Evolutionary conservation across 2,888 invertebrate genomes (phyloP), one percentile per base, ranked within the genome.

Genomic region (Agrotis ipsilon): DNA sequence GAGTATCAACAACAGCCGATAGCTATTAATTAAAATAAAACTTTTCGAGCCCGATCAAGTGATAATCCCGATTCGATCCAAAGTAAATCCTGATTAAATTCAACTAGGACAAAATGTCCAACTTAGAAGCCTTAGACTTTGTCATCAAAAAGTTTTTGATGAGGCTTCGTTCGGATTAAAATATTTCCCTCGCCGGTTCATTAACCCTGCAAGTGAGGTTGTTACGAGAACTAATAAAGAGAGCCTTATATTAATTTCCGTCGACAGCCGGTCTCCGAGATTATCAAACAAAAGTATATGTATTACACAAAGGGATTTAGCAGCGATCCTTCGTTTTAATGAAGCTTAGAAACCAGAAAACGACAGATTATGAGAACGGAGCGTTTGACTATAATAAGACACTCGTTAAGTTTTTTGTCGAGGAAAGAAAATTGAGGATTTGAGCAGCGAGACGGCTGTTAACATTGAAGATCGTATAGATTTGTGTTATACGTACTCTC

Each of bases 71-170:
- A 65, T 52, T 21, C 32, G 27, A 79, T 78, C 52, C 62, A 46
- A 72, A 75, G 61, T 68, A 60, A 76, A 78, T 65, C 64, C 69
- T 72, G 69, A 77, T 77, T 73, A 83, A 80, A 77, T 68, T 72
- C 67, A 66, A 72, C 68, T 76, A 57, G 59, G 69, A 55, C 63
- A 51, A 74, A 72, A 73, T 72, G 59, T 72, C 69, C 32, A 59
- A 75, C 66, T 75, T 65, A 75, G 78, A 80, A 77, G 69, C 75
- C 80, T 46, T 80, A 68, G 63, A 73, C 66, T 80, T 78, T 70
- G 74, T 77, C 83, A 83, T 85, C 77, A 72, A 80, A 85, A 82
- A 83, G 39, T 85, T 82, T 84, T 72, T 79, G 73, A 82, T 80
- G 80, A 79, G 73, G 75, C 76, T 73, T 71, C 70, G 60, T 78